Evolutionary conservation across 2,888 invertebrate species (phyloP).

Genomic region (Rhyacophila evoluta): DNA sequence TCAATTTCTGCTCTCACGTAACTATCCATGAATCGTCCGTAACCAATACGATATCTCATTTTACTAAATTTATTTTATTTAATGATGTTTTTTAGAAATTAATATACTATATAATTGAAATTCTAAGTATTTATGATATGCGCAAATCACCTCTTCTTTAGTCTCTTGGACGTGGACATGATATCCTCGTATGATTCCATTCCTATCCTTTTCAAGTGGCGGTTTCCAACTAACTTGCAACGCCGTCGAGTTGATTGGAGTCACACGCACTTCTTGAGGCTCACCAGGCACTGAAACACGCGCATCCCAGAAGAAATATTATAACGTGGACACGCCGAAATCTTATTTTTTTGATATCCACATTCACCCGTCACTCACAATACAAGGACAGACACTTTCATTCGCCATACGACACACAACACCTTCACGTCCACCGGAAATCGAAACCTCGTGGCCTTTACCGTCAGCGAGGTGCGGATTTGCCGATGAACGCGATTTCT

Average conservation of each 20-base stretch:
- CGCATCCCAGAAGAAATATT: background rate
- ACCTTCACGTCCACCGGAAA: conserved; percentile 43
- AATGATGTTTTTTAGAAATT: no score
- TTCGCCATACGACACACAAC: conserved; percentile 38
- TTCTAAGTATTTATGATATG: no score
- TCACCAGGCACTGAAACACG: conserved; percentile 92
- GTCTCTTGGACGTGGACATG: conserved; percentile 96
- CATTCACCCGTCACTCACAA: conserved; percentile 1
- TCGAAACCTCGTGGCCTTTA: conserved; percentile 11
- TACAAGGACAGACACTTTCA: conserved; percentile 38
- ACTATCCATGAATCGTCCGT: no score
- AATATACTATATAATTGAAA: no score
- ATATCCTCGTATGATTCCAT: conserved; percentile 96
- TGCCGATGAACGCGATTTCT: conserved; percentile 35
- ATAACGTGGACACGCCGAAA: background rate
- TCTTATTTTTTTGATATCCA: background rate
- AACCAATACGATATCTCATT: no score
- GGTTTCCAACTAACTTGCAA: conserved; percentile 96
- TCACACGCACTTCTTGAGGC: conserved; percentile 92
- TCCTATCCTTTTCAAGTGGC: conserved; percentile 90
- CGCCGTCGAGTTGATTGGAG: conserved; percentile 94
- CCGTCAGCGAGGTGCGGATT: background rate
- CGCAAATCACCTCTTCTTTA: conserved; percentile 82
- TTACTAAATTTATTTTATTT: no score
- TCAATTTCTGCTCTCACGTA: no score